These are phyloP conservation scores for Microplitis demolitor DNA, from an alignment of 1,140 invertebrate genomes.

Conservation along the genomic window DNA sequence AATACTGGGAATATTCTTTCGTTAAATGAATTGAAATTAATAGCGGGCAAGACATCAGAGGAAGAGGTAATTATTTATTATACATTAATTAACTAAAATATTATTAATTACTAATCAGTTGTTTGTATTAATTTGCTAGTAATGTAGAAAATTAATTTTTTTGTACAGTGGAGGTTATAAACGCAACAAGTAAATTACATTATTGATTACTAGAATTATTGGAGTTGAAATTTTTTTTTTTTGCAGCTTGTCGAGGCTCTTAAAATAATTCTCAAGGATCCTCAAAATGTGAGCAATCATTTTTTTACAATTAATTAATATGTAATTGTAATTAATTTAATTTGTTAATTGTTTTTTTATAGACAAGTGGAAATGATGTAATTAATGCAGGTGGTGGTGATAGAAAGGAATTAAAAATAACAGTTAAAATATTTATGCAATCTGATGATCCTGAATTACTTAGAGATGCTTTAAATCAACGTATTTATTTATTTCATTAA, in stretches of 20 bases:
- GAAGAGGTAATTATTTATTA: constrained; percentile 72
- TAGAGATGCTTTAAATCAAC: constrained; percentile 59
- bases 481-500: constrained; percentile 42
- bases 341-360: constrained; percentile 15
- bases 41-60: constrained; percentile 78
- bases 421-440: constrained; percentile 66
- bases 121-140: background rate
- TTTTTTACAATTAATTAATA: background rate
- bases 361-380: constrained; percentile 41
- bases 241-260: constrained; percentile 75
- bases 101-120: background rate
- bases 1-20: constrained; percentile 87
- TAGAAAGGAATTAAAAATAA: constrained; percentile 65
- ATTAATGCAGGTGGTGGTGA: constrained; percentile 48
- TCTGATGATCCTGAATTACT: constrained; percentile 53
- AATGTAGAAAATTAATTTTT: background rate
- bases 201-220: background rate
- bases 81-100: background rate
- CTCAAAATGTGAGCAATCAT: constrained; percentile 14
- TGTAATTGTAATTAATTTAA: constrained; percentile 15
- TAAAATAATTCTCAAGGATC: constrained; percentile 61
- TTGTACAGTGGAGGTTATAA: background rate
- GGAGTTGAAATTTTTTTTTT: constrained; percentile 27
- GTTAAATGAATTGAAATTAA: constrained; percentile 80
- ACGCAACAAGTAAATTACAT: background rate